Conservation (phyloP, 1,140 invertebrate species). For the Drosophila mojavensis region DNA sequence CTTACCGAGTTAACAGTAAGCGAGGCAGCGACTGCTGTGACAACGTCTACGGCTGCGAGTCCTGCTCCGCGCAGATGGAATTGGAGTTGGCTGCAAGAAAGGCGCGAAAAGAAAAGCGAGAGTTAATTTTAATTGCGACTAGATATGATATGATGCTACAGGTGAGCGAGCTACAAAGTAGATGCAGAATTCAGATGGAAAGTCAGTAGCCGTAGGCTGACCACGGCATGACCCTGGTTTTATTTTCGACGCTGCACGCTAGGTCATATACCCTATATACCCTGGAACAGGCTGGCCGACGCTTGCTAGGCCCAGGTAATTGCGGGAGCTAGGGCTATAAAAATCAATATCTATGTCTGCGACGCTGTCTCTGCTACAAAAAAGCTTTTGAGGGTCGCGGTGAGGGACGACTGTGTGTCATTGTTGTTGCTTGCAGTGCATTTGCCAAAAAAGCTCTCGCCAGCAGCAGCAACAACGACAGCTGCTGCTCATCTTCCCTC, state of each 20-base stretch:
- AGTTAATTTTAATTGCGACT: slow-evolving; percentile 8
- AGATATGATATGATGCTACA: slow-evolving; percentile 2
- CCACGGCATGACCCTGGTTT: slow-evolving; percentile 33
- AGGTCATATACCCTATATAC: slow-evolving; percentile 6
- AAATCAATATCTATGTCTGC: slow-evolving; percentile 74
- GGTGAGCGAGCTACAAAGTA: not conserved
- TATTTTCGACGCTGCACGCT: slow-evolving; percentile 2
- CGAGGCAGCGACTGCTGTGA: slow-evolving; percentile 20
- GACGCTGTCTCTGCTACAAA: slow-evolving; percentile 35
- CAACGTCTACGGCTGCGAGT: slow-evolving; percentile 23
- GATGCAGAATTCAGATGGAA: not conserved
- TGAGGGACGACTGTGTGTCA: slow-evolving; percentile 57
- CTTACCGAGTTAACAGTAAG: slow-evolving; percentile 31
- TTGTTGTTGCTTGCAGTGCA: slow-evolving; percentile 45
- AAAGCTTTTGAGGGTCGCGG: slow-evolving; percentile 77
- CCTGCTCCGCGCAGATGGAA: slow-evolving; percentile 31
- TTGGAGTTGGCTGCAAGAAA: slow-evolving; percentile 54
- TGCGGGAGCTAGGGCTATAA: not conserved
- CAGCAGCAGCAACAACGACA: not conserved
- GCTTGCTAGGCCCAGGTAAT: slow-evolving; percentile 3
- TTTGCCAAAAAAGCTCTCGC: slow-evolving; percentile 41
- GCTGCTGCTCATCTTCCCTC: slow-evolving; percentile 4
- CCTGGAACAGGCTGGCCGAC: not conserved
- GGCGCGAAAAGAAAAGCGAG: not conserved
- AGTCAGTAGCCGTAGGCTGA: slow-evolving; percentile 20